phyloP scores from a whole-genome alignment of 2,888 invertebrate genomes.

The Andrena chrysosceles region DNA sequence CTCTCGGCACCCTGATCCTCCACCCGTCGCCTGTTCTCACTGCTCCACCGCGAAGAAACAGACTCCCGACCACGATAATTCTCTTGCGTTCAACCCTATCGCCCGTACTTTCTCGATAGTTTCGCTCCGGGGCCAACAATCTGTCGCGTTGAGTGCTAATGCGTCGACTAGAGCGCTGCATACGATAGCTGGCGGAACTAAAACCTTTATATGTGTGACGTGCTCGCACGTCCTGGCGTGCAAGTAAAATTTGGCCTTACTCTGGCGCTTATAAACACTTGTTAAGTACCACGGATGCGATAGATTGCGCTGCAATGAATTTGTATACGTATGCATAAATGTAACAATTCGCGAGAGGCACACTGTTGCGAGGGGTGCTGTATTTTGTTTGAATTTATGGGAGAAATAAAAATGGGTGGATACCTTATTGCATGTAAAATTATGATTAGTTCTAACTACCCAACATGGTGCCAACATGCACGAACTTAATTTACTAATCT shows the following conservation, averaged over 20 bases:
- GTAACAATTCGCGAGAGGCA: not conserved
- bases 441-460: not conserved
- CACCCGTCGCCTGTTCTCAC: not conserved
- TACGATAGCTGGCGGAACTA: constrained; percentile 13
- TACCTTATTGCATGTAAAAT: not conserved
- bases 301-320: constrained; percentile 49
- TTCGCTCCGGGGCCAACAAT: constrained; percentile 38
- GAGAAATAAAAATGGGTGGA: not conserved
- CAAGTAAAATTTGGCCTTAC: not conserved
- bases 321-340: not conserved
- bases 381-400: not conserved
- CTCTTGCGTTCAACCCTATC: constrained; percentile 20
- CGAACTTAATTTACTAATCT: not conserved
- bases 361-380: not conserved
- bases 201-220: not conserved
- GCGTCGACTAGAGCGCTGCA: constrained; percentile 38
- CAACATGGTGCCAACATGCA: constrained; percentile 28
- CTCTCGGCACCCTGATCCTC: constrained; percentile 19
- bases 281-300: constrained; percentile 11
- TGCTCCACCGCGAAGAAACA: not conserved
- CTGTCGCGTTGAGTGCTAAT: constrained; percentile 33
- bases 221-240: not conserved
- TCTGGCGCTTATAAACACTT: constrained; percentile 1
- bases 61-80: not conserved
- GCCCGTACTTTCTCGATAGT: constrained; percentile 12